phyloP scores from a whole-genome alignment of 2,888 invertebrate genomes.

The Oscheius myriophilus region DNA sequence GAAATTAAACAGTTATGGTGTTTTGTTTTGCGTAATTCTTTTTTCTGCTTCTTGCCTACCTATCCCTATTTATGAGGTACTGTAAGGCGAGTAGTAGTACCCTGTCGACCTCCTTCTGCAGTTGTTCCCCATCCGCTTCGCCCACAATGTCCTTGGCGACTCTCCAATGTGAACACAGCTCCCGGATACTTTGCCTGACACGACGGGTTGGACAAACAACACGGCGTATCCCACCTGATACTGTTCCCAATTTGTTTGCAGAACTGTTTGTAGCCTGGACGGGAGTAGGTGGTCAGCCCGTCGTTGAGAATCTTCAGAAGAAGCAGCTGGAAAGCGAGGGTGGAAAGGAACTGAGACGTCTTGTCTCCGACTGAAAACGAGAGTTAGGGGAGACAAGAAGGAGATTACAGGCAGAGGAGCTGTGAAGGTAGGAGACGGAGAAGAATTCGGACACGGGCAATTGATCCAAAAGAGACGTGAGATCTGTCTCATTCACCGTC shows the following conservation, averaged over 20 bases:
- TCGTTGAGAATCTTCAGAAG: conserved; percentile 64
- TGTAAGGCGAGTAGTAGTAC: conserved; percentile 60
- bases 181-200: conserved; percentile 58
- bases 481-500: conserved; percentile 61
- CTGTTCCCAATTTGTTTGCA: conserved; percentile 65
- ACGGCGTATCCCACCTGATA: conserved; percentile 55
- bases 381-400: not conserved
- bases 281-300: conserved; percentile 62
- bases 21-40: too few species aligned
- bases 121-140: conserved; percentile 34
- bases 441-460: conserved; percentile 62
- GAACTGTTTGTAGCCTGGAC: conserved; percentile 55
- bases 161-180: conserved; percentile 61
- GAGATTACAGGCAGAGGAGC: conserved; percentile 52
- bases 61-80: conserved; percentile 57
- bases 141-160: conserved; percentile 38
- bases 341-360: conserved; percentile 55
- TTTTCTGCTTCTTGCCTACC: conserved; percentile 25
- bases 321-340: conserved; percentile 61
- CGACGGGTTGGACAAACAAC: not conserved
- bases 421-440: conserved; percentile 57
- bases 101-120: conserved; percentile 67
- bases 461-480: conserved; percentile 63
- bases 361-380: conserved; percentile 56
- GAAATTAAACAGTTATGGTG: not conserved